phyloP scores from a whole-genome alignment of 2,888 invertebrate genomes.

The Phaedon cochleariae region DNA sequence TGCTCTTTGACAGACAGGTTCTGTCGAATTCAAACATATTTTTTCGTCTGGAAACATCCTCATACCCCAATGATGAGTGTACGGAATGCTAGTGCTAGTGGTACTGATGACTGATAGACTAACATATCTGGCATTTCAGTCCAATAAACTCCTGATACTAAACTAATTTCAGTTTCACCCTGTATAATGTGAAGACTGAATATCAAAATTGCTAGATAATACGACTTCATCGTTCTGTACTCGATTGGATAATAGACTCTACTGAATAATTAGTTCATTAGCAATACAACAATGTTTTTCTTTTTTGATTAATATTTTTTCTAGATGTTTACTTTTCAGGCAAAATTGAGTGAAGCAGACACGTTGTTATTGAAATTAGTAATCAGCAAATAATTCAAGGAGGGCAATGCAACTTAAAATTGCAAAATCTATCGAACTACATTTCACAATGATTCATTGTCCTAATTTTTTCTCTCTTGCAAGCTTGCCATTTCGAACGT shows the following conservation, averaged over 20 bases:
- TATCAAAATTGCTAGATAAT: not conserved
- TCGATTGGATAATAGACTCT: no score
- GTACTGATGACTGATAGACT: constrained; percentile 4
- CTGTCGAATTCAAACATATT: not conserved
- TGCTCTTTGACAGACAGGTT: not conserved
- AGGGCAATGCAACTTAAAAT: not conserved
- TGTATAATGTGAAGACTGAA: not conserved
- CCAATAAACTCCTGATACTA: constrained; percentile 6
- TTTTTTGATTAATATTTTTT: no score
- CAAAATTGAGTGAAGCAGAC: no score
- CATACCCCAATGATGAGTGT: not conserved
- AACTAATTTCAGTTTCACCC: not conserved
- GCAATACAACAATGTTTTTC: no score
- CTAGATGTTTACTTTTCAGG: no score
- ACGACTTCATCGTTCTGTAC: not conserved
- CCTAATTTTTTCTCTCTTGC: not conserved
- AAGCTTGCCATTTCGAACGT: not conserved
- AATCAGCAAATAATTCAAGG: not conserved
- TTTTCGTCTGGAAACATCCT: not conserved
- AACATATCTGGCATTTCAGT: not conserved
- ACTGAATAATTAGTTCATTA: no score
- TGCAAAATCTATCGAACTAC: not conserved
- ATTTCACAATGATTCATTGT: not conserved
- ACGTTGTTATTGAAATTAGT: not conserved
- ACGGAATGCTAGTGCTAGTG: not conserved